phyloP scores from a whole-genome alignment of 2,888 invertebrate species.

The Subacronicta megacephala region DNA sequence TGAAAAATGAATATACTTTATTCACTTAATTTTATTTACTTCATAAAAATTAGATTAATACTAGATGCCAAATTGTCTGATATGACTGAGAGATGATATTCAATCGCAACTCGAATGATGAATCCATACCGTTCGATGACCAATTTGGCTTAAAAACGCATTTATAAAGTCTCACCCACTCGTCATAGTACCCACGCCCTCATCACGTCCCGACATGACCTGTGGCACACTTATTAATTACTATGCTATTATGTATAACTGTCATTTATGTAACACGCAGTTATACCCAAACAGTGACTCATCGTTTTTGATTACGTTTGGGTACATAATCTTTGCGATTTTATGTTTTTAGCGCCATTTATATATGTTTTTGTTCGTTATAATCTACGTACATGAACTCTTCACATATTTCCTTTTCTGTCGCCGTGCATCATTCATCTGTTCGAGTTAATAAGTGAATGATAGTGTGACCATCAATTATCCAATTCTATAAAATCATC shows the following conservation, averaged over 20 bases:
- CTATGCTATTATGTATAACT: constrained; percentile 3
- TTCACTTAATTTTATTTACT: too few relatives aligned
- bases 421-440: too few relatives aligned
- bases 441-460: too few relatives aligned
- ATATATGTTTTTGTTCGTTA: neutral
- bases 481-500: too few relatives aligned
- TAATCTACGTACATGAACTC: too few relatives aligned
- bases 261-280: neutral
- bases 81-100: constrained; percentile 26
- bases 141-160: constrained; percentile 26
- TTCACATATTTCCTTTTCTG: too few relatives aligned
- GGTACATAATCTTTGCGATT: constrained; percentile 13
- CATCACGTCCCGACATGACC: constrained; percentile 24
- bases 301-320: constrained; percentile 7
- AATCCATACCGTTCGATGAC: too few relatives aligned
- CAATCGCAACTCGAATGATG: too few relatives aligned
- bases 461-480: too few relatives aligned
- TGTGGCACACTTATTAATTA: constrained; percentile 25
- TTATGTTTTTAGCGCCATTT: constrained; percentile 14
- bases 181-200: constrained; percentile 29
- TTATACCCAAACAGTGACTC: neutral
- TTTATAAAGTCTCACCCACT: constrained; percentile 16
- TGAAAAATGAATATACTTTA: too few relatives aligned
- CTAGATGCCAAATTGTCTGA: constrained; percentile 18
- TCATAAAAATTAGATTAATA: too few relatives aligned